Conservation (phyloP, 2,888 invertebrate genomes). For the Clostera curtula region DNA sequence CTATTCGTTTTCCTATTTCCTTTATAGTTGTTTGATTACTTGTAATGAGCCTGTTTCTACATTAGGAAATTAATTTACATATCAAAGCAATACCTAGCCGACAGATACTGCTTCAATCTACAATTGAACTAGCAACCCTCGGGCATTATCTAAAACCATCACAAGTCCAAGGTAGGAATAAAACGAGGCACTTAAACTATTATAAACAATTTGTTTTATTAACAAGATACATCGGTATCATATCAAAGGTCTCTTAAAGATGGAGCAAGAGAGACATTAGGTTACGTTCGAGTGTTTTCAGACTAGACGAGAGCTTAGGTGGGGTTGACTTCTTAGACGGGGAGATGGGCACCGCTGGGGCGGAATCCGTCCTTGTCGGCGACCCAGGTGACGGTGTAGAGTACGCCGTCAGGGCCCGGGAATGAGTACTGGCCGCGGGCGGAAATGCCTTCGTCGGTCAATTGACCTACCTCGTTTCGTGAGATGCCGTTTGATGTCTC, state of each 20-base stretch:
- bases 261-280: constrained; percentile 26
- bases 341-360: constrained; percentile 49
- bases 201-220: constrained; percentile 46
- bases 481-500: constrained; percentile 50
- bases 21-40: no score
- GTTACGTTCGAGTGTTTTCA: constrained; percentile 44
- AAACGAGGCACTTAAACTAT: constrained; percentile 29
- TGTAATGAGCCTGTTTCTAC: no score
- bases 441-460: constrained; percentile 37
- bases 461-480: constrained; percentile 23
- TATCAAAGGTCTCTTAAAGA: constrained; percentile 65
- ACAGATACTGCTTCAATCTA: no score
- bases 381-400: constrained; percentile 62
- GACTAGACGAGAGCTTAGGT: constrained; percentile 40
- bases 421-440: constrained; percentile 49
- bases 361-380: constrained; percentile 74
- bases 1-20: no score
- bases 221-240: constrained; percentile 42
- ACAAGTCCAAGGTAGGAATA: constrained; percentile 8
- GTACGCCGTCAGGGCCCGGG: constrained; percentile 56
- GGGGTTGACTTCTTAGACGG: constrained; percentile 27
- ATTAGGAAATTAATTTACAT: no score
- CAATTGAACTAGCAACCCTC: no score
- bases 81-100: no score
- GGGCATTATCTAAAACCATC: no score